phyloP scores from a whole-genome alignment of 2,113 vertebrate species.

The Hylia prasina region DNA sequence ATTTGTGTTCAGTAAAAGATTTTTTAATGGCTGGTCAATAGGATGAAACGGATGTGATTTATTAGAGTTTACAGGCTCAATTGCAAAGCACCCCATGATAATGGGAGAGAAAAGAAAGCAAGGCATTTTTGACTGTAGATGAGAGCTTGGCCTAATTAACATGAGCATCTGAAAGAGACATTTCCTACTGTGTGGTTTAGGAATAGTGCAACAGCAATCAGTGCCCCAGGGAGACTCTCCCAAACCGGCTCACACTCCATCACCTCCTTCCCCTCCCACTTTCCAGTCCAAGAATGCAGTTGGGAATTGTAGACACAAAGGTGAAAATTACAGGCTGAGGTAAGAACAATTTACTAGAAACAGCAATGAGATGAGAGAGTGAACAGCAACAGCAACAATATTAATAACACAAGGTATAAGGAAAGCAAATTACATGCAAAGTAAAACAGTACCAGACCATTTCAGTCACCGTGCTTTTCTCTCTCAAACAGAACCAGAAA shows the following conservation, averaged over 20 bases:
- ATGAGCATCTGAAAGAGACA: not conserved
- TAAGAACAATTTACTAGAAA: not conserved
- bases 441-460: too few species aligned
- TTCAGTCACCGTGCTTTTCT: not conserved
- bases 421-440: not conserved
- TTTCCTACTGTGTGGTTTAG: not conserved
- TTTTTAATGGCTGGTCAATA: not conserved
- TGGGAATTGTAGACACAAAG: not conserved
- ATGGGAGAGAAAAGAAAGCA: not conserved
- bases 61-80: not conserved
- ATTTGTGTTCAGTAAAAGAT: not conserved
- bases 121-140: not conserved
- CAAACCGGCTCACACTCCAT: fast-evolving
- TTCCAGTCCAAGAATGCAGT: not conserved
- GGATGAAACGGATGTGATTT: not conserved
- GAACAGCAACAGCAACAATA: not conserved
- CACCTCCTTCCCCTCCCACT: not conserved
- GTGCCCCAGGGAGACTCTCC: not conserved
- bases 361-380: not conserved
- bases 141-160: not conserved
- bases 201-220: fast-evolving
- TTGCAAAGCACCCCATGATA: not conserved
- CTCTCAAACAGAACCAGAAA: not conserved
- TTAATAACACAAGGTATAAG: not conserved
- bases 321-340: not conserved